A percentile compares a stretch with the other conserved stretches of the same genome.
phyloP scores from a whole-genome alignment of 2,888 invertebrate genomes.

The Ellobium chinense region DNA sequence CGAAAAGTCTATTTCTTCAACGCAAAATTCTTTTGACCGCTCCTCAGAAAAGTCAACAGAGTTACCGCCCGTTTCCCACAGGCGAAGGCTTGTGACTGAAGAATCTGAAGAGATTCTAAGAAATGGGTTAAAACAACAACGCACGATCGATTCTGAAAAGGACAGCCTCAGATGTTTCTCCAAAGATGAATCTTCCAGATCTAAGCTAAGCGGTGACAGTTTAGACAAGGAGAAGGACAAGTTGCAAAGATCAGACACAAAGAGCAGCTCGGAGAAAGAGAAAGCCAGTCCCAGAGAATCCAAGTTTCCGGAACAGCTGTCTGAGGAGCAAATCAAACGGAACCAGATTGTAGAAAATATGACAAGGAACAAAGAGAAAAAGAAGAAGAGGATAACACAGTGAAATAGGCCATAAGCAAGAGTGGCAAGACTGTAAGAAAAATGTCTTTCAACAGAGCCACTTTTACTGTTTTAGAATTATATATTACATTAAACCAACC shows the following conservation, averaged over 20 bases:
- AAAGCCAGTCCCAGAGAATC: background rate
- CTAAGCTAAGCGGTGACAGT: background rate
- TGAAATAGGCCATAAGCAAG: background rate
- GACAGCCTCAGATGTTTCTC: background rate
- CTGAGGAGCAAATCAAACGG: constrained; percentile 24
- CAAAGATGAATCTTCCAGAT: background rate
- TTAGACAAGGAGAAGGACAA: background rate
- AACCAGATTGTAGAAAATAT: constrained; percentile 11
- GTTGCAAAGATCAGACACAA: background rate
- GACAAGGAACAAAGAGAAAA: background rate
- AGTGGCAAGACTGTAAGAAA: too few relatives aligned
- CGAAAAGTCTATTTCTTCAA: background rate
- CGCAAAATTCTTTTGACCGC: too few relatives aligned
- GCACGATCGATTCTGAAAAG: background rate
- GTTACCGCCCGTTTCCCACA: background rate
- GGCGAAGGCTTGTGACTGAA: background rate
- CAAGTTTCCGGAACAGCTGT: background rate
- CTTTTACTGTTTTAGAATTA: too few relatives aligned
- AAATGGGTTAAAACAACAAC: background rate
- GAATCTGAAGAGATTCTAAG: background rate
- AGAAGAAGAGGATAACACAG: constrained; percentile 12
- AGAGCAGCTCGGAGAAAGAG: background rate
- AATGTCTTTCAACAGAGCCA: too few relatives aligned
- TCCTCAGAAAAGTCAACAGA: background rate
- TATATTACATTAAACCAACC: too few relatives aligned